Conservation (phyloP, 2,888 invertebrate genomes). For the Drosophila anomelani region DNA sequence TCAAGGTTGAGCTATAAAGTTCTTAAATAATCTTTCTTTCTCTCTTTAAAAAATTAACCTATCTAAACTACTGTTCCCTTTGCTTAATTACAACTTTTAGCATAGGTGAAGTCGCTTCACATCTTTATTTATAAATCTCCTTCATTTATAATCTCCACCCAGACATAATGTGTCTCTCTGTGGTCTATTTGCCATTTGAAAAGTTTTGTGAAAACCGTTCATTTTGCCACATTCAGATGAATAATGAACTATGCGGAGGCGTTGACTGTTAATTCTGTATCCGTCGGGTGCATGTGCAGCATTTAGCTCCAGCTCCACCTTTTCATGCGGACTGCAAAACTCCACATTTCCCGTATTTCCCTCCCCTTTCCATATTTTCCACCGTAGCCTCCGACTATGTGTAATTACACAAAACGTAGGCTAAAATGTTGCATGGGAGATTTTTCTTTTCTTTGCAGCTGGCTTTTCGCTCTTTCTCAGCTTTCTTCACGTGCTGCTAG, state of each 20-base stretch:
- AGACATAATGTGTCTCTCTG: constrained; percentile 29
- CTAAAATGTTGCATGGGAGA: constrained; percentile 44
- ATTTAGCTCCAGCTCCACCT: constrained; percentile 67
- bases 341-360: neutral
- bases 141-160: constrained; percentile 16
- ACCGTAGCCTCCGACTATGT: constrained; percentile 1
- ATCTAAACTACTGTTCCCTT: neutral
- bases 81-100: neutral
- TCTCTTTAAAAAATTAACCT: neutral
- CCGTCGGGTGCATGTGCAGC: constrained; percentile 74
- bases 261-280: constrained; percentile 66
- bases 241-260: constrained; percentile 56
- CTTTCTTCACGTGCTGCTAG: constrained; percentile 61
- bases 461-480: constrained; percentile 43
- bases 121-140: constrained; percentile 18
- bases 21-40: neutral
- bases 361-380: neutral
- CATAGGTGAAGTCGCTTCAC: neutral
- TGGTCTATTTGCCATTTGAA: constrained; percentile 52
- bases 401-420: constrained; percentile 47
- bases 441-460: constrained; percentile 31
- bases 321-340: constrained; percentile 31
- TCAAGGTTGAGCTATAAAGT: neutral
- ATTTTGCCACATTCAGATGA: constrained; percentile 34
- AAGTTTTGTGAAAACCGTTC: constrained; percentile 37